A percentile compares a stretch with the other conserved stretches of the same genome.
Conservation (phyloP, 2,888 invertebrate genomes). For the Leistus spinibarbis region DNA sequence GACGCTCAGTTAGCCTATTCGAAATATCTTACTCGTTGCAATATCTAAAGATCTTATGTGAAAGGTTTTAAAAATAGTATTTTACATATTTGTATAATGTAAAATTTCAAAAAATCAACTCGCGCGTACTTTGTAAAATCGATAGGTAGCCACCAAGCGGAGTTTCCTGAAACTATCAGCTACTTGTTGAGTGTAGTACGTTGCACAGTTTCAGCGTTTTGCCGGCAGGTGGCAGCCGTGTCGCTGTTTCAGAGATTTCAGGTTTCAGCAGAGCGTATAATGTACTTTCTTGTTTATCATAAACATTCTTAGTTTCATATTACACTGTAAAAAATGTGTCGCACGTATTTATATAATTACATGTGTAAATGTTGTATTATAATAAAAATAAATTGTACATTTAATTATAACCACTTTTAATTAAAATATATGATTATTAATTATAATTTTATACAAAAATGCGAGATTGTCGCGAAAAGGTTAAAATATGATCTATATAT, state of each 20-base stretch:
- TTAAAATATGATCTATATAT: too few species aligned
- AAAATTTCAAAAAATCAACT: not conserved
- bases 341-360: too few species aligned
- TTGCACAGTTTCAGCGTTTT: slow-evolving; percentile 25
- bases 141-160: slow-evolving; percentile 19
- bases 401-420: too few species aligned
- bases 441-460: too few species aligned
- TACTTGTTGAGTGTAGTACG: not conserved
- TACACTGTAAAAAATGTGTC: too few species aligned
- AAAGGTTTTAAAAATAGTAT: not conserved
- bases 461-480: too few species aligned
- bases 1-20: not conserved
- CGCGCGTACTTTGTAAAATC: slow-evolving; percentile 5
- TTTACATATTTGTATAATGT: not conserved
- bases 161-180: not conserved
- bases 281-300: too few species aligned
- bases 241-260: not conserved
- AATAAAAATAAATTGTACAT: too few species aligned
- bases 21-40: not conserved
- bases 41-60: not conserved
- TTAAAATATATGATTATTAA: too few species aligned
- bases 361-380: too few species aligned
- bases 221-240: slow-evolving; percentile 18
- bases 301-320: too few species aligned
- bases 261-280: too few species aligned